A percentile compares a stretch with the other conserved stretches of the same genome.
Evolutionary conservation across 1,140 invertebrate genomes (phyloP).

Genomic region (Caerostris darwini): DNA sequence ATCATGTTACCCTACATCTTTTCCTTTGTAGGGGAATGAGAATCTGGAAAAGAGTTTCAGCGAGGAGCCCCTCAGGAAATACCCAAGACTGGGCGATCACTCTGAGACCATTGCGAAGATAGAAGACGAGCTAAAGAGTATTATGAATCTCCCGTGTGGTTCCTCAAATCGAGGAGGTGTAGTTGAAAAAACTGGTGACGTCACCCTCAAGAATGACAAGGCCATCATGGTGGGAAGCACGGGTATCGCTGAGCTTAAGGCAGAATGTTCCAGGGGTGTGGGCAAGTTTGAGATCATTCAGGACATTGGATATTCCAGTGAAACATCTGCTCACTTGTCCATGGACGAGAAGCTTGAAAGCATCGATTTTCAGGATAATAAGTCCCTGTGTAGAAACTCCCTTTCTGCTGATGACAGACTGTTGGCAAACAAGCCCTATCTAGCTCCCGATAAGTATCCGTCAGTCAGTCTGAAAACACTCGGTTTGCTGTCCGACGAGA

Average conservation of each 20-base stretch:
- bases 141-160: constrained; percentile 36
- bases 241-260: constrained; percentile 78
- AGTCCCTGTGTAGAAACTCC: not conserved
- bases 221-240: constrained; percentile 78
- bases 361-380: not conserved
- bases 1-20: no score
- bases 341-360: constrained; percentile 80
- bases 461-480: constrained; percentile 63
- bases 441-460: constrained; percentile 73
- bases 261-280: constrained; percentile 66
- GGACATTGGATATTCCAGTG: constrained; percentile 82
- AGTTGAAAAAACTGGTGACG: not conserved
- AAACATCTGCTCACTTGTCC: constrained; percentile 81
- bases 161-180: not conserved
- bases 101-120: constrained; percentile 42
- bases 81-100: constrained; percentile 79
- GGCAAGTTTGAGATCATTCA: constrained; percentile 79
- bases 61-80: constrained; percentile 87
- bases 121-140: constrained; percentile 39
- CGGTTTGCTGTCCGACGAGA: constrained; percentile 52
- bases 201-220: constrained; percentile 75
- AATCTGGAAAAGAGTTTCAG: constrained; percentile 74
- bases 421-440: not conserved
- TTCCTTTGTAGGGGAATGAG: constrained; percentile 52
- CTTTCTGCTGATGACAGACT: not conserved